Conservation (phyloP, 2,113 vertebrate genomes). For the Micronycteris hirsuta region DNA sequence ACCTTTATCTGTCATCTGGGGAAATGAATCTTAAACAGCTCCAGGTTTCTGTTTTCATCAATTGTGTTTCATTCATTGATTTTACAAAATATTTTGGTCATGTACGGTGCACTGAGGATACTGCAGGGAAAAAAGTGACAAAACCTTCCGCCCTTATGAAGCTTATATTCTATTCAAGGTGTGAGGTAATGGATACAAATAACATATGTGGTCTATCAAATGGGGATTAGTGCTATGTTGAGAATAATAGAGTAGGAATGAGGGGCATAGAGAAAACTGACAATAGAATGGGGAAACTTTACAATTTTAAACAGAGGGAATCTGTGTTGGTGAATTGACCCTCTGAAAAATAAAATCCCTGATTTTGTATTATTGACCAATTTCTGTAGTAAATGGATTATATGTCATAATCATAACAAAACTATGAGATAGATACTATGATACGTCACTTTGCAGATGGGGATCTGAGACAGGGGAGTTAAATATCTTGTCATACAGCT, state of each 20-base stretch:
- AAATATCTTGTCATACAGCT: not conserved
- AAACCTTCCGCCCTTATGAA: not conserved
- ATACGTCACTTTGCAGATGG: not conserved
- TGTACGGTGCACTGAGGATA: not conserved
- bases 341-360: not conserved
- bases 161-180: not conserved
- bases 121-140: not conserved
- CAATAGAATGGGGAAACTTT: not conserved
- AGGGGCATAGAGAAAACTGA: not conserved
- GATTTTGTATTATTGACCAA: not conserved
- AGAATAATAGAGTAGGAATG: not conserved
- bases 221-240: not conserved
- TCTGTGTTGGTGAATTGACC: not conserved
- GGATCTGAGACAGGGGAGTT: not conserved
- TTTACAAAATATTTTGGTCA: not conserved
- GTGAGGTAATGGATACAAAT: not conserved
- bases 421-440: not conserved
- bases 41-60: conserved; percentile 5
- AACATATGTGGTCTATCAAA: not conserved
- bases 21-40: not conserved
- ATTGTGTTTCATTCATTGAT: not conserved
- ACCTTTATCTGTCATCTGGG: not conserved
- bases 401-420: not conserved
- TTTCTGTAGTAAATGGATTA: not conserved
- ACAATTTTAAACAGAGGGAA: not conserved